A percentile compares a stretch with the other conserved stretches of the same genome.
These are phyloP conservation scores for Acanthosepion pharaonis DNA, from an alignment of 2,888 invertebrate genomes.

Conservation along the genomic window DNA sequence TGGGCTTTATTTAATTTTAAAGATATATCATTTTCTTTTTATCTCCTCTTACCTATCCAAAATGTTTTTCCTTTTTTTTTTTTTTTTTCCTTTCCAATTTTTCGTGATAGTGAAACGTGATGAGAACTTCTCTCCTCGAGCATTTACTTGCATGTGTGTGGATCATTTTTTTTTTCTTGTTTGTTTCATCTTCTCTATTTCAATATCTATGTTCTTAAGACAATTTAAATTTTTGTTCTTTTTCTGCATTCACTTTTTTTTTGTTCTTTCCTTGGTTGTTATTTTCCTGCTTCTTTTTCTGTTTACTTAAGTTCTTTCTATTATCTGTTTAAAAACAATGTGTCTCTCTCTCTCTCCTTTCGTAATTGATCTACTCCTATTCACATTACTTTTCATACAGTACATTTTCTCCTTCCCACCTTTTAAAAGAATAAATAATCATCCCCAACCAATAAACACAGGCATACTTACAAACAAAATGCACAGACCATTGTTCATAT, in stretches of 20 bases:
- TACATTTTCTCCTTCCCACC: neutral
- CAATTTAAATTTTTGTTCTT: neutral
- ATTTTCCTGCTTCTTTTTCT: neutral
- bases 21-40: neutral
- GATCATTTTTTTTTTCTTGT: neutral
- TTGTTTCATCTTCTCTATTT: neutral
- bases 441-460: neutral
- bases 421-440: neutral
- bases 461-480: slow-evolving; percentile 11
- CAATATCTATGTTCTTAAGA: neutral
- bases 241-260: neutral
- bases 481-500: slow-evolving; percentile 8
- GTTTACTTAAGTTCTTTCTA: neutral
- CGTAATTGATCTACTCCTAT: neutral
- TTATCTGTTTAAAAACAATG: neutral
- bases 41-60: neutral
- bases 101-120: neutral
- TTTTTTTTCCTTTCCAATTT: neutral
- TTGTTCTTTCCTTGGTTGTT: neutral
- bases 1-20: neutral
- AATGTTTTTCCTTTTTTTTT: too few relatives aligned
- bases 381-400: neutral
- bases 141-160: slow-evolving; percentile 15
- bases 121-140: neutral
- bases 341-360: too few relatives aligned